These are phyloP conservation scores for Crypturellus undulatus DNA, from an alignment of 2,113 vertebrate species.

Conservation along the genomic window DNA sequence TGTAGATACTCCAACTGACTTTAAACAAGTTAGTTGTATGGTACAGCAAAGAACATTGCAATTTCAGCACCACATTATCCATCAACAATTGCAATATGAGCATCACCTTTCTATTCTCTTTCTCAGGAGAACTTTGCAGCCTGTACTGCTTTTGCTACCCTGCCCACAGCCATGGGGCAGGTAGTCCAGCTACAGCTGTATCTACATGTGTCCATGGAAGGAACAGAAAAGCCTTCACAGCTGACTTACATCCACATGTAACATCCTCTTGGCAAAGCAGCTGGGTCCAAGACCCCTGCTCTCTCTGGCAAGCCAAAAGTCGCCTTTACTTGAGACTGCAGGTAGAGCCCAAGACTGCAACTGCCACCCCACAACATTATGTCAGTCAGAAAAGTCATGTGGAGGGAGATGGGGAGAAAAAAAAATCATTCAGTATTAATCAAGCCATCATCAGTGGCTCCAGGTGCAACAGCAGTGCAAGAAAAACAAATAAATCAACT, in stretches of 20 bases:
- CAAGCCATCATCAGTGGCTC: slow-evolving; percentile 57
- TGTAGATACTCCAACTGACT: background rate
- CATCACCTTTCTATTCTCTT: background rate
- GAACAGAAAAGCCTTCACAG: background rate
- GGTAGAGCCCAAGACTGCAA: background rate
- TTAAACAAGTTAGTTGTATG: background rate
- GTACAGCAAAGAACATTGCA: background rate
- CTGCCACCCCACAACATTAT: background rate
- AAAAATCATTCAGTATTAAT: slow-evolving; percentile 37
- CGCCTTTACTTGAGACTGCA: background rate
- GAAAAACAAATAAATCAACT: slow-evolving; percentile 70
- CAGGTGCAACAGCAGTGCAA: slow-evolving; percentile 51
- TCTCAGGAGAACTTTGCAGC: background rate
- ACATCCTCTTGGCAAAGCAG: background rate
- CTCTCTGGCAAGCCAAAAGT: rapidly evolving
- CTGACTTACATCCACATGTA: rapidly evolving
- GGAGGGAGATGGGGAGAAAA: background rate
- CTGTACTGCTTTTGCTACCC: background rate
- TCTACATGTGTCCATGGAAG: background rate
- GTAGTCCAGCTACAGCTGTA: background rate
- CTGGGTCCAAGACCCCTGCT: background rate
- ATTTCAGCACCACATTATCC: background rate
- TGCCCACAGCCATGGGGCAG: background rate
- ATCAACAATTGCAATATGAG: background rate
- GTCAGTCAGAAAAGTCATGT: background rate